These are phyloP conservation scores for Thecophora atra DNA, from an alignment of 2,888 invertebrate genomes.

Conservation along the genomic window DNA sequence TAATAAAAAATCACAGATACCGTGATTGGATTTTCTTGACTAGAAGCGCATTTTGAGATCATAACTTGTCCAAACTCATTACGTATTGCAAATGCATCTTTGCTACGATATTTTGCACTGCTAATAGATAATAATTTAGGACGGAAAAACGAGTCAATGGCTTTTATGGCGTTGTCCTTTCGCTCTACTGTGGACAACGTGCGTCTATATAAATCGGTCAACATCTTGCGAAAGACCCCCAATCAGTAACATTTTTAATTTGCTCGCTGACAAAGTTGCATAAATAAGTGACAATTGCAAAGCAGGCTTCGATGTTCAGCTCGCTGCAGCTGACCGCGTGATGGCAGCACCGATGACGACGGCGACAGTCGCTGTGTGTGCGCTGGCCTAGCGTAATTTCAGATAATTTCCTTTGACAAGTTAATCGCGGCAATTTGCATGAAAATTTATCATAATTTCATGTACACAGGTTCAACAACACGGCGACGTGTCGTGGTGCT, in stretches of 20 bases:
- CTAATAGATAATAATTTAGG: too few species aligned
- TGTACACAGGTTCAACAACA: slow-evolving; percentile 37
- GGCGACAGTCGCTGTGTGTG: not conserved
- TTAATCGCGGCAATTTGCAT: slow-evolving; percentile 61
- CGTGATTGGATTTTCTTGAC: too few species aligned
- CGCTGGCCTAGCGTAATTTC: slow-evolving; percentile 52
- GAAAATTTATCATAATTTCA: slow-evolving; percentile 62
- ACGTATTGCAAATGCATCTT: too few species aligned
- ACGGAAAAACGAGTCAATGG: too few species aligned
- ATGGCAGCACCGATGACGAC: not conserved
- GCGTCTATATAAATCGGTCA: not conserved
- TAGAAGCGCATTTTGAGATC: too few species aligned
- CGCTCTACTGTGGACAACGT: too few species aligned
- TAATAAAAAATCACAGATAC: too few species aligned
- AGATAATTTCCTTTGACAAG: slow-evolving; percentile 60
- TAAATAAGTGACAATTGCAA: not conserved
- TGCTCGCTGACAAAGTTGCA: not conserved
- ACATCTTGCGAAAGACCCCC: not conserved
- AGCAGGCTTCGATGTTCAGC: not conserved
- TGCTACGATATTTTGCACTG: too few species aligned
- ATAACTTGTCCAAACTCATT: too few species aligned
- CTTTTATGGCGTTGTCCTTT: too few species aligned
- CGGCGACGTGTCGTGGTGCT: not conserved
- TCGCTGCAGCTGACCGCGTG: too few species aligned
- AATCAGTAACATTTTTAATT: not conserved